Percentiles rank a stretch among this genome's conserved stretches.
phyloP scores from a whole-genome alignment of 2,113 vertebrate species.

The Rhizomys pruinosus region DNA sequence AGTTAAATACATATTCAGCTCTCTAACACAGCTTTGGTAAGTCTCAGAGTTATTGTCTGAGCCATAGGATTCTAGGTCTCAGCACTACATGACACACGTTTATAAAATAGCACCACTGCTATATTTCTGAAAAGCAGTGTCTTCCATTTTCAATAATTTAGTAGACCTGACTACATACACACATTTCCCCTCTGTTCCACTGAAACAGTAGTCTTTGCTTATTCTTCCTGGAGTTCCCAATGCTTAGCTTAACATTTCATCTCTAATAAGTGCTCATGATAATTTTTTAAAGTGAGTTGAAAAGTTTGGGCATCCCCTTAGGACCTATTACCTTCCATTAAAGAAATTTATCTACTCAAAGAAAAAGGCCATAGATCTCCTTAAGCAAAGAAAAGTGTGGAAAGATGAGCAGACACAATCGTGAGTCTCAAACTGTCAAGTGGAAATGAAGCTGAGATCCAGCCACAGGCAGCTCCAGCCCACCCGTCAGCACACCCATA shows the following conservation, averaged over 20 bases:
- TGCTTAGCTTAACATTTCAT: conserved; percentile 38
- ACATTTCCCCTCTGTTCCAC: neutral
- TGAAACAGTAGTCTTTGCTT: neutral
- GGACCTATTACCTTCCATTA: conserved; percentile 48
- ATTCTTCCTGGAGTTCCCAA: conserved; percentile 29
- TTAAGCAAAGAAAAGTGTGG: conserved; percentile 38
- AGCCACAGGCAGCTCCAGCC: conserved; percentile 19
- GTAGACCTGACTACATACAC: neutral
- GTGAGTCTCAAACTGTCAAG: conserved; percentile 2
- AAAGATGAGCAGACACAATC: conserved; percentile 38
- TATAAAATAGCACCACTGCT: neutral
- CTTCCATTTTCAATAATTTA: conserved; percentile 1
- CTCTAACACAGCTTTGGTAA: neutral
- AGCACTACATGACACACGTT: neutral
- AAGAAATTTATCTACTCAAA: conserved; percentile 17
- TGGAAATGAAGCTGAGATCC: conserved; percentile 42
- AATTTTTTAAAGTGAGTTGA: conserved; percentile 54
- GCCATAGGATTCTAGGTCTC: neutral
- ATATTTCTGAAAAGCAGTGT: neutral
- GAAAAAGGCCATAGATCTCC: conserved; percentile 51
- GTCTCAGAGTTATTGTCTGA: neutral
- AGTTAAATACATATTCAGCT: neutral
- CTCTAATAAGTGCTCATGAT: conserved; percentile 46
- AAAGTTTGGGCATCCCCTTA: conserved; percentile 12
- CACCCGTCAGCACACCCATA: neutral